A percentile compares a stretch with the other conserved stretches of the same genome.
Evolutionary conservation across 1,140 invertebrate species (phyloP).

Genomic region (Achroia grisella): DNA sequence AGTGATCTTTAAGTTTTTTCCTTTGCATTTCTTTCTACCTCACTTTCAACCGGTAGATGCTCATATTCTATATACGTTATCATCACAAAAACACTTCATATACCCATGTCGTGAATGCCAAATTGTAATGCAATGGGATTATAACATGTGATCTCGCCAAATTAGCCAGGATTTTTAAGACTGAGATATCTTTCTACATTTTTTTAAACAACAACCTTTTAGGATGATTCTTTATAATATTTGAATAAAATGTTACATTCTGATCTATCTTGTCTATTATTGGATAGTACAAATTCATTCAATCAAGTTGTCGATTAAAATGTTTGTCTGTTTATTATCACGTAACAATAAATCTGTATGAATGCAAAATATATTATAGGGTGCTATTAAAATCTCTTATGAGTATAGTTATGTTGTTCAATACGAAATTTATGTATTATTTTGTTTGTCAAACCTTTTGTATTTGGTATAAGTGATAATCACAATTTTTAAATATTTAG

Average conservation of each 20-base stretch:
- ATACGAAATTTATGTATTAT: conserved; percentile 14
- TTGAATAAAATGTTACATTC: conserved; percentile 2
- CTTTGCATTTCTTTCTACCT: conserved; percentile 35
- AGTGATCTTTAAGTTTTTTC: too few species aligned
- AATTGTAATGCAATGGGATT: too few species aligned
- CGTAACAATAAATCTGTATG: not conserved
- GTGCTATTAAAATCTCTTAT: conserved; percentile 60
- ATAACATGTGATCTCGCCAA: conserved; percentile 6
- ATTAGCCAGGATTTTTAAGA: conserved; percentile 25
- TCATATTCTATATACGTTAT: conserved; percentile 5
- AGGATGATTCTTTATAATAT: not conserved
- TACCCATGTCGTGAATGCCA: too few species aligned
- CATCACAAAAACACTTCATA: too few species aligned
- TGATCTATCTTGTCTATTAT: conserved; percentile 29
- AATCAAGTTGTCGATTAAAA: conserved; percentile 21
- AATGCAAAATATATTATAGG: conserved; percentile 19
- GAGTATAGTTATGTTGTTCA: conserved; percentile 6
- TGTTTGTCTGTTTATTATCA: conserved; percentile 1
- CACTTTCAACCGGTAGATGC: conserved; percentile 9
- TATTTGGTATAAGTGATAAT: too few species aligned
- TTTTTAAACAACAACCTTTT: conserved; percentile 4
- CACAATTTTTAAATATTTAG: not conserved
- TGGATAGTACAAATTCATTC: conserved; percentile 39
- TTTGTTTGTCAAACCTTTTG: not conserved
- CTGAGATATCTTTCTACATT: conserved; percentile 19